These are phyloP conservation scores for Oplegnathus fasciatus DNA, from an alignment of 2,113 vertebrate genomes.

Conservation along the genomic window DNA sequence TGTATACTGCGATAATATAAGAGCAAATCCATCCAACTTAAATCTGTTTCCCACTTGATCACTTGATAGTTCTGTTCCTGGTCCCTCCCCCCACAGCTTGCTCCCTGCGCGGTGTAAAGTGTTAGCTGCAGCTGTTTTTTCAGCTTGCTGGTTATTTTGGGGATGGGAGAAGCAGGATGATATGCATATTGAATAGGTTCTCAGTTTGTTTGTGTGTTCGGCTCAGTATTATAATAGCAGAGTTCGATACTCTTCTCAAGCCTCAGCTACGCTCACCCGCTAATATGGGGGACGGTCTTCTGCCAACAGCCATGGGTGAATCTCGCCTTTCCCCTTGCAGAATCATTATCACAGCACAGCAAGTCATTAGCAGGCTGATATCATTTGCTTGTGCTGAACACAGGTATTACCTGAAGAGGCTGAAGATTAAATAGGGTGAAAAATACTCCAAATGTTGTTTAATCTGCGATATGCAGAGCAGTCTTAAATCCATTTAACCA, in stretches of 20 bases:
- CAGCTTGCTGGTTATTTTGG: conserved; percentile 65
- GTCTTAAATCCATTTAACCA: conserved; percentile 66
- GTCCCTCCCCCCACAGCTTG: conserved; percentile 37
- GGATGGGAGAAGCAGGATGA: conserved; percentile 60
- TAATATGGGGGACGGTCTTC: background rate
- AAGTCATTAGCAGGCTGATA: conserved; percentile 53
- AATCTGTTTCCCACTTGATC: background rate
- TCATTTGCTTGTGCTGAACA: conserved; percentile 46
- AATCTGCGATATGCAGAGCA: conserved; percentile 48
- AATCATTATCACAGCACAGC: conserved; percentile 46
- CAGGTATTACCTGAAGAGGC: conserved; percentile 53
- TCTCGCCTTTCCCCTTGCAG: conserved; percentile 20
- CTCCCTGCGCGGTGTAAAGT: conserved; percentile 15
- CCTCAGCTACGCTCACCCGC: background rate
- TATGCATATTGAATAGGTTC: conserved; percentile 75
- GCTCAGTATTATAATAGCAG: conserved; percentile 58
- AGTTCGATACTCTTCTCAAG: conserved; percentile 44
- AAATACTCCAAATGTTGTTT: conserved; percentile 50
- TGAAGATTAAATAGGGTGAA: conserved; percentile 54
- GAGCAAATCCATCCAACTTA: conserved; percentile 25
- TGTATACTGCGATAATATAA: conserved; percentile 23
- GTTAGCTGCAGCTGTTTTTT: conserved; percentile 59
- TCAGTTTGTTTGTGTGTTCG: conserved; percentile 67
- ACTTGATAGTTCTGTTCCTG: conserved; percentile 20
- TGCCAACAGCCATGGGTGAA: conserved; percentile 33